phyloP scores from a whole-genome alignment of 2,113 vertebrate species.

The Oenanthe melanoleuca region DNA sequence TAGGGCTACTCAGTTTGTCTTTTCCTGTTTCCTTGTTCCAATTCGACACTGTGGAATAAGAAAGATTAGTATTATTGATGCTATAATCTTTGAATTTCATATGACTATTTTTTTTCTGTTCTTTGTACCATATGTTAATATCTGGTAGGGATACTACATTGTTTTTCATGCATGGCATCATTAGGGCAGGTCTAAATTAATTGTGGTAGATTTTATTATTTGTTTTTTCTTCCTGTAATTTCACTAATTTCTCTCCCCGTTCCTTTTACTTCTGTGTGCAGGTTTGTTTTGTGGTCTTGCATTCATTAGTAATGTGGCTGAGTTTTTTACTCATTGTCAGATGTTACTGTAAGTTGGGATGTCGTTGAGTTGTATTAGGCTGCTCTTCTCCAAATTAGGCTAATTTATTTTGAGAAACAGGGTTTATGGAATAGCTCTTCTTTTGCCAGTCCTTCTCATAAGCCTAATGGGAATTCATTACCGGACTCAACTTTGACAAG shows the following conservation, averaged over 20 bases:
- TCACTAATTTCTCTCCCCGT: neutral
- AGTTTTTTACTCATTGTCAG: neutral
- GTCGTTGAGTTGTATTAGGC: neutral
- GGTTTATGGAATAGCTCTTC: neutral
- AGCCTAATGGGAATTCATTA: neutral
- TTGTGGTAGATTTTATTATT: neutral
- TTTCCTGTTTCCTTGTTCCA: neutral
- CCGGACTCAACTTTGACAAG: neutral
- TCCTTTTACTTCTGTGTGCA: neutral
- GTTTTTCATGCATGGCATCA: neutral
- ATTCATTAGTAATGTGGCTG: neutral
- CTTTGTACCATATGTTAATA: neutral
- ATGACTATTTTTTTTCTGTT: neutral
- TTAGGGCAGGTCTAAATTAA: neutral
- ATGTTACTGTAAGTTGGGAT: neutral
- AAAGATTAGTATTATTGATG: neutral
- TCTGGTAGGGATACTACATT: neutral
- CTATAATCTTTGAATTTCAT: neutral
- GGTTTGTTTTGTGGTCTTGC: neutral
- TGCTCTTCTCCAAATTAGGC: neutral
- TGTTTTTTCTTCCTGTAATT: neutral
- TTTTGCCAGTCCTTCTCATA: neutral
- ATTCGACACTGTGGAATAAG: neutral
- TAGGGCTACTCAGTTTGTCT: neutral
- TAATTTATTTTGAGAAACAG: neutral